These are phyloP conservation scores for Saturnia japonica DNA, from an alignment of 2,888 invertebrate species.

Conservation along the genomic window DNA sequence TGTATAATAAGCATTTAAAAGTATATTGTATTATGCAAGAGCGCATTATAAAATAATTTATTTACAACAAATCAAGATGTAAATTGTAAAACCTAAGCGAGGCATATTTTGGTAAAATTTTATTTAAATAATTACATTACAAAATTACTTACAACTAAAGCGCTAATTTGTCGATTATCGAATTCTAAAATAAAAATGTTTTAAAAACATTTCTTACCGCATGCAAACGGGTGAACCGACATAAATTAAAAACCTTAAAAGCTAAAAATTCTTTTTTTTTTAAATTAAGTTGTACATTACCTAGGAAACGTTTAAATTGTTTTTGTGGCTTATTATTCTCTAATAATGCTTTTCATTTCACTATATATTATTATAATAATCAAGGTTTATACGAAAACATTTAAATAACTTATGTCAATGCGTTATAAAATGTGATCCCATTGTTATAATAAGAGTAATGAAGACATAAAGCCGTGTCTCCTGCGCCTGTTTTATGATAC, in stretches of 20 bases:
- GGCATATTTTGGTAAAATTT: constrained; percentile 80
- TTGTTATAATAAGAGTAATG: constrained; percentile 17
- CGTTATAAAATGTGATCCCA: constrained; percentile 30
- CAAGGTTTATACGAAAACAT: constrained; percentile 28
- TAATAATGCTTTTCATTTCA: constrained; percentile 46
- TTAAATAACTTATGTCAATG: constrained; percentile 29
- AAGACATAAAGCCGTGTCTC: neutral
- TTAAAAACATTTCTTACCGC: constrained; percentile 18
- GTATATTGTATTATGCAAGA: constrained; percentile 71
- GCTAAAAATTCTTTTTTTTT: constrained; percentile 29
- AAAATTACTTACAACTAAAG: constrained; percentile 53
- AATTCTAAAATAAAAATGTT: constrained; percentile 22
- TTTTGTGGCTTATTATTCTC: constrained; percentile 50
- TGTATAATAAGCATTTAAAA: constrained; percentile 45
- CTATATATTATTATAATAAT: constrained; percentile 25
- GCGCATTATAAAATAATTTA: constrained; percentile 65
- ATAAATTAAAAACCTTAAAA: constrained; percentile 36
- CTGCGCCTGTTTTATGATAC: too few relatives aligned
- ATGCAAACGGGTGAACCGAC: constrained; percentile 27
- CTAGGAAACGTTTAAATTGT: constrained; percentile 62
- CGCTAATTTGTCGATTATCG: constrained; percentile 25
- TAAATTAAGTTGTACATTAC: constrained; percentile 57
- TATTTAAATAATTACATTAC: constrained; percentile 65
- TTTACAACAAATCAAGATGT: constrained; percentile 64
- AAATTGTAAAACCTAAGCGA: constrained; percentile 77